phyloP scores from a whole-genome alignment of 1,140 invertebrate genomes.

The Pissodes strobi region DNA sequence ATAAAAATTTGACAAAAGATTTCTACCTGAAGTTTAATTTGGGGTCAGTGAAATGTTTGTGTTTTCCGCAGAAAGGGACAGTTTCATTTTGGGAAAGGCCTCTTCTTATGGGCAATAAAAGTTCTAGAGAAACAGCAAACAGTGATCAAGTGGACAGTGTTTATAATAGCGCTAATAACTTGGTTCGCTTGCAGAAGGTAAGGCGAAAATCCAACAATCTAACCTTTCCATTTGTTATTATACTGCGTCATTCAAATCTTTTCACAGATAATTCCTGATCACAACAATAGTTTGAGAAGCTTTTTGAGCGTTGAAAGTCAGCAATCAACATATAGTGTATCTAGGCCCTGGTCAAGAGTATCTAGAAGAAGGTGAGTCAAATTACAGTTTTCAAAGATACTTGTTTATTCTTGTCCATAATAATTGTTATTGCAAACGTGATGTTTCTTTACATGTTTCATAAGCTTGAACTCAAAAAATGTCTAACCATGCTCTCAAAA shows the following conservation, averaged over 20 bases:
- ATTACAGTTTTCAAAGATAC: too few relatives aligned
- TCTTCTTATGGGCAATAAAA: slow-evolving; percentile 48
- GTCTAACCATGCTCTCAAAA: too few relatives aligned
- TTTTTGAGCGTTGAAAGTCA: slow-evolving; percentile 43
- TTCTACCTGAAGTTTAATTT: slow-evolving; percentile 37
- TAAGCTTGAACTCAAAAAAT: too few relatives aligned
- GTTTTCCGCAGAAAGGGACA: slow-evolving; percentile 26
- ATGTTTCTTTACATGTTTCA: neutral
- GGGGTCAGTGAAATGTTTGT: slow-evolving; percentile 47
- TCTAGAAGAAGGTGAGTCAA: slow-evolving; percentile 44
- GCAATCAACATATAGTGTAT: slow-evolving; percentile 39
- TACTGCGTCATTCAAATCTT: slow-evolving; percentile 41
- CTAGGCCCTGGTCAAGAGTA: slow-evolving; percentile 39
- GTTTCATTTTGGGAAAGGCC: slow-evolving; percentile 19
- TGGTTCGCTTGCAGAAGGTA: slow-evolving; percentile 41
- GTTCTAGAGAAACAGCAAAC: slow-evolving; percentile 31
- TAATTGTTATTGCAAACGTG: slow-evolving; percentile 2
- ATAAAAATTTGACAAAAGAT: slow-evolving; percentile 44
- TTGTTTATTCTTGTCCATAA: neutral
- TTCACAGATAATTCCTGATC: slow-evolving; percentile 22
- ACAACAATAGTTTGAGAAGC: slow-evolving; percentile 37
- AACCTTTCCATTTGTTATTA: slow-evolving; percentile 38
- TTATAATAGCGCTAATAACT: slow-evolving; percentile 35
- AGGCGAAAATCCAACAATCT: slow-evolving; percentile 27
- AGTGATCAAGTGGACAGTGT: slow-evolving; percentile 35